Evolutionary conservation across 2,888 invertebrate species (phyloP), one percentile per base, ranked within the genome.

Genomic region (Nipponacmea schrenckii): DNA sequence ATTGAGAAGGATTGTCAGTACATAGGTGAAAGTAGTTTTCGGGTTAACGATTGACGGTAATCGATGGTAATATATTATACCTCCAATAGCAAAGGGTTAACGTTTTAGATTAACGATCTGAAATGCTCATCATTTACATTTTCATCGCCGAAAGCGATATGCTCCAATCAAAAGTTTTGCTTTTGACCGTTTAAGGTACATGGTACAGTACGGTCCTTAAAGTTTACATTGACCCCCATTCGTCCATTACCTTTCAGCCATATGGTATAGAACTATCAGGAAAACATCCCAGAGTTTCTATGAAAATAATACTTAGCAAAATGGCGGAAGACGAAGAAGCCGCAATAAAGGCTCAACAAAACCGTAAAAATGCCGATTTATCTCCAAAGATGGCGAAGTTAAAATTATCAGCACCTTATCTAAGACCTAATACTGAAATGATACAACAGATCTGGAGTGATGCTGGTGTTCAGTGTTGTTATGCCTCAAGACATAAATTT

Each of bases 401-500:
- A 56, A 56, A 24, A 56, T 24, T 56, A 24, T 20, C 12, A 56
- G 20, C 20, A 24, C 20, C 20, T 20, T 56, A 24, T 56, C 20
- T 24, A 31, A 70, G 71, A 65, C 75, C 77, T 0, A 80, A 80
- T 69, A 77, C 80, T 31, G 76, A 73, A 24, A 73, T 81, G 62
- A 73, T 84, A 68, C 75, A 80, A 68, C 62, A 74, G 20, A 74
- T 85, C 64, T 84, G 83, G 83, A 77, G 70, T 8, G 84, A 85
- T 74, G 64, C 69, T 1, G 82, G 81, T 8, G 78, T 84, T 20
- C 83, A 83, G 74, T 62, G 73, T 48, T 79, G 83, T 74, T 84
- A 77, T 68, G 76, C 74, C 26, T 74, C 73, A 24, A 69, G 81
- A 20, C 69, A 77, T 15, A 77, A 76, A 56, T 81, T 78, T 39